Conservation (phyloP, 2,113 vertebrate genomes). For the Anarrhichthys ocellatus region DNA sequence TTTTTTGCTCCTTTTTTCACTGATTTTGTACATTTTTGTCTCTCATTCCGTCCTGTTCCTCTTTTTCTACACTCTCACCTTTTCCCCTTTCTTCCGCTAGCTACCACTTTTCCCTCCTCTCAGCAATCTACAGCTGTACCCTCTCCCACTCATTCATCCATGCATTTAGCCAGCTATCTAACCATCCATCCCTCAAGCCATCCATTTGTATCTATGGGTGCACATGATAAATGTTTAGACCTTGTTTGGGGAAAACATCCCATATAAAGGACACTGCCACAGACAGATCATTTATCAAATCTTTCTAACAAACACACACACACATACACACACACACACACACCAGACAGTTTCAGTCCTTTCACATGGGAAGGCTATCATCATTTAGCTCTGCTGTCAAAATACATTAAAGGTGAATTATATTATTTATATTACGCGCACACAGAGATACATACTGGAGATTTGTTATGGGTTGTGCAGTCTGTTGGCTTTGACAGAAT, state of each 20-base stretch:
- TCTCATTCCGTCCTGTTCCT: constrained; percentile 13
- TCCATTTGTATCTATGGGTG: constrained; percentile 66
- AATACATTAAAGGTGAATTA: constrained; percentile 41
- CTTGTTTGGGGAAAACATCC: constrained; percentile 80
- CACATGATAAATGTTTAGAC: constrained; percentile 80
- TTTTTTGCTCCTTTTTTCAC: neutral
- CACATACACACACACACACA: constrained; percentile 32
- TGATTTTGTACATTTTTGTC: neutral
- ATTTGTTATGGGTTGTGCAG: neutral
- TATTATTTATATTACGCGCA: constrained; percentile 34
- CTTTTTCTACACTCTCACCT: constrained; percentile 1
- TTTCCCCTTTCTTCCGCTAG: constrained; percentile 9
- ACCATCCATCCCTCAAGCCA: constrained; percentile 63
- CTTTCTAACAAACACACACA: constrained; percentile 23
- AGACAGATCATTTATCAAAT: constrained; percentile 72
- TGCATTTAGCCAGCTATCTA: constrained; percentile 66
- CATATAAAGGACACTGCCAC: constrained; percentile 75
- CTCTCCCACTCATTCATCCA: constrained; percentile 36
- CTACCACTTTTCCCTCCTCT: constrained; percentile 12
- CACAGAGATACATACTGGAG: neutral
- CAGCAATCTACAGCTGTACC: constrained; percentile 20
- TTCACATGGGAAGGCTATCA: constrained; percentile 63
- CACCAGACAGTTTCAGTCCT: constrained; percentile 31
- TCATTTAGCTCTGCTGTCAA: constrained; percentile 61
- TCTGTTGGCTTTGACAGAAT: constrained; percentile 15